phyloP scores from a whole-genome alignment of 2,888 invertebrate genomes.

The Orgyia antiqua region DNA sequence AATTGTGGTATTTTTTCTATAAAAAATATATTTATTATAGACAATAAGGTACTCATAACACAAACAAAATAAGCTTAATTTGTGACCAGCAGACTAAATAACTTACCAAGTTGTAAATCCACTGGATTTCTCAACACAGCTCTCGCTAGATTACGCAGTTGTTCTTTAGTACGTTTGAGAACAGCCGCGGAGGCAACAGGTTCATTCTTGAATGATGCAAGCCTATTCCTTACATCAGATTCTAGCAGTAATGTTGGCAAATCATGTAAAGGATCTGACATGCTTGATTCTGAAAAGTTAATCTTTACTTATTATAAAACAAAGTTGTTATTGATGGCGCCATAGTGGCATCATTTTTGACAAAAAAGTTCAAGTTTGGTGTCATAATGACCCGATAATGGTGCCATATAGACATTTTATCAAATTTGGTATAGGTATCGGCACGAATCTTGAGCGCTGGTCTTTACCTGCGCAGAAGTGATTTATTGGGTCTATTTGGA shows the following conservation, averaged over 20 bases:
- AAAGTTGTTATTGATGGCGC: no score
- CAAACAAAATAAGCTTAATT: neutral
- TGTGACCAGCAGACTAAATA: no score
- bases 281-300: constrained; percentile 24
- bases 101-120: constrained; percentile 81
- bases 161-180: constrained; percentile 73
- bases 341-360: no score
- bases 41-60: neutral
- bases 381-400: no score
- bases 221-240: constrained; percentile 26
- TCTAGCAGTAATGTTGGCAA: constrained; percentile 39
- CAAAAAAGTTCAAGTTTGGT: no score
- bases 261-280: constrained; percentile 35
- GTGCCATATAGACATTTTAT: no score
- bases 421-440: no score
- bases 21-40: constrained; percentile 8
- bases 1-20: constrained; percentile 61
- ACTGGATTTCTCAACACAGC: constrained; percentile 89
- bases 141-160: constrained; percentile 85
- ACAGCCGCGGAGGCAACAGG: constrained; percentile 36
- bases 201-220: constrained; percentile 26
- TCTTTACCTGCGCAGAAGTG: no score
- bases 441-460: no score
- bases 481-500: no score
- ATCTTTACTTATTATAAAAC: no score